A percentile compares a stretch with the other conserved stretches of the same genome.
phyloP scores from a whole-genome alignment of 2,113 vertebrate genomes.

The Cacatua alba region DNA sequence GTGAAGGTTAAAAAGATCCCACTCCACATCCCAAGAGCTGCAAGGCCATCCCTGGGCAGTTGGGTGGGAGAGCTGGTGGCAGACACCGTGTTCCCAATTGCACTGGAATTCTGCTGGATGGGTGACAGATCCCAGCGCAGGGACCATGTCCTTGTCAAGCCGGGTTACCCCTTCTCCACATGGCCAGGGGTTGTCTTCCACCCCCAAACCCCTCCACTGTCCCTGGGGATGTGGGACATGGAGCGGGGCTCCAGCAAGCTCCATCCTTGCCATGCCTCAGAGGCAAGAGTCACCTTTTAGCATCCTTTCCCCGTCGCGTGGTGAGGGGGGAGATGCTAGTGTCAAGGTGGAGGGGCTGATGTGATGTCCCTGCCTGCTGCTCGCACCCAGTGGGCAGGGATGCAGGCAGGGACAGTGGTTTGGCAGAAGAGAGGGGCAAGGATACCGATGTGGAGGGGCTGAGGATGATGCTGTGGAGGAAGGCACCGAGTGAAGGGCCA shows the following conservation, averaged over 20 bases:
- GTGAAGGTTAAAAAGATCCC: not conserved
- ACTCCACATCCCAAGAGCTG: accelerated
- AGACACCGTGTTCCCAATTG: not conserved
- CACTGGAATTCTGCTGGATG: not conserved
- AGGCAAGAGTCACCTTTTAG: not conserved
- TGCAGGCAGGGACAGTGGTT: accelerated
- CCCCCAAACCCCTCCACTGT: not conserved
- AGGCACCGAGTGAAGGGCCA: not conserved
- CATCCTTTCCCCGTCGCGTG: accelerated
- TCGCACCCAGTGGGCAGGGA: not conserved
- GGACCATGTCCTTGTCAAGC: accelerated
- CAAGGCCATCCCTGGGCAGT: not conserved
- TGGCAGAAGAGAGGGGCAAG: not conserved
- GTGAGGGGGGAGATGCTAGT: not conserved
- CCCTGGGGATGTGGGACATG: accelerated
- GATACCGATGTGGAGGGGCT: accelerated
- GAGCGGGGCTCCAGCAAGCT: not conserved
- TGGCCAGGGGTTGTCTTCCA: not conserved
- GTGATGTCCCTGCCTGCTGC: accelerated
- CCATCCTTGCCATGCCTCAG: accelerated
- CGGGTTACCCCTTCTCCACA: not conserved
- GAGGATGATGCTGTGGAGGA: not conserved
- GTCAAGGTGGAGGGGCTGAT: accelerated
- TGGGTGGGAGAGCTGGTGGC: accelerated
- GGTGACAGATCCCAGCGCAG: accelerated